Evolutionary conservation across 2,113 vertebrate genomes (phyloP).

Genomic region (Mystacornis crossleyi): DNA sequence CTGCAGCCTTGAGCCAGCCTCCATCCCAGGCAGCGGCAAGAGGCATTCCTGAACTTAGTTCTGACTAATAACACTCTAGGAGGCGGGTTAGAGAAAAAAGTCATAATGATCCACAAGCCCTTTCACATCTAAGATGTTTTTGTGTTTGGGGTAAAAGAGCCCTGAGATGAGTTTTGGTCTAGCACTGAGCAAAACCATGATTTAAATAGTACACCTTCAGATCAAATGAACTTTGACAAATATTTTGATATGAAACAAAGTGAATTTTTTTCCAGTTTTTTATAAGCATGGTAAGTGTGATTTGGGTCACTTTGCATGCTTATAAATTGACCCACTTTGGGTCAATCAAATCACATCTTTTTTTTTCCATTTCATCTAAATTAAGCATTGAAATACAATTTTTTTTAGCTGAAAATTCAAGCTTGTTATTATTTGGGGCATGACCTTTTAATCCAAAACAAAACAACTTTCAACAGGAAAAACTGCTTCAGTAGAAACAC

Average conservation of each 20-base stretch:
- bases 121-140: not conserved
- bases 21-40: not conserved
- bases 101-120: not conserved
- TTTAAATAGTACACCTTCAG: not conserved
- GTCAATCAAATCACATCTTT: not conserved
- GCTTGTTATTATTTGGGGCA: not conserved
- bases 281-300: not conserved
- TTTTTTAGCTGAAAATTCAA: not conserved
- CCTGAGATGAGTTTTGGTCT: not conserved
- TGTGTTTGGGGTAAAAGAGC: not conserved
- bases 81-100: not conserved
- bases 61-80: fast-evolving
- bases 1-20: not conserved
- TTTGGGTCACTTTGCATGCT: no score
- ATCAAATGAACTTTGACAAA: not conserved
- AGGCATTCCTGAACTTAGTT: fast-evolving
- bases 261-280: not conserved
- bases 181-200: not conserved
- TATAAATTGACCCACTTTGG: not conserved
- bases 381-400: not conserved
- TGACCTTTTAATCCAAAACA: not conserved
- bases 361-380: not conserved
- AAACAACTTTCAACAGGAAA: not conserved
- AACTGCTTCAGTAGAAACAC: not conserved
- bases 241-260: not conserved